Evolutionary conservation across 2,113 vertebrate species (phyloP).

Genomic region (Scytalopus superciliaris): DNA sequence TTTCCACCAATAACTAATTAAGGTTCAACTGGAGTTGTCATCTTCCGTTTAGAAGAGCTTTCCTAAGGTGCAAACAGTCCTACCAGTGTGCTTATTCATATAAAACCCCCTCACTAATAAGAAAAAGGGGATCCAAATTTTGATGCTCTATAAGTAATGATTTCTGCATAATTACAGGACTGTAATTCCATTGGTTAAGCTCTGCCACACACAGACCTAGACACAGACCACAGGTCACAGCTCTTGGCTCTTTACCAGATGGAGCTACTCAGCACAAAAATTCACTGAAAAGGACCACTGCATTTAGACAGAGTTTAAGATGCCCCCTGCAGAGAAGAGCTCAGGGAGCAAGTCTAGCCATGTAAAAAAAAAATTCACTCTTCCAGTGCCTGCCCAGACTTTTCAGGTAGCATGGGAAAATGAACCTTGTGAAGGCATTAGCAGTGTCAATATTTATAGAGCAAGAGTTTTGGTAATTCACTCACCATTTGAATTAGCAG

Average conservation of each 20-base stretch:
- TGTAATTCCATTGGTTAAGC: not conserved
- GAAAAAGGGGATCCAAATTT: not conserved
- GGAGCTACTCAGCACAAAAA: not conserved
- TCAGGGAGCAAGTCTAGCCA: not conserved
- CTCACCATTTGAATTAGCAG: not conserved
- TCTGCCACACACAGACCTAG: not conserved
- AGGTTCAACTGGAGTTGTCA: not conserved
- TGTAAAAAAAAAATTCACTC: not conserved
- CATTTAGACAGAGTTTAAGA: not conserved
- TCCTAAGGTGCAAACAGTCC: not conserved
- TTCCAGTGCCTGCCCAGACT: not conserved
- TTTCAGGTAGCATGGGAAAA: not conserved
- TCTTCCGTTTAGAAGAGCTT: not conserved
- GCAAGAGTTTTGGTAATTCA: not conserved
- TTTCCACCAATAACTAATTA: not conserved
- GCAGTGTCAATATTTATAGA: not conserved
- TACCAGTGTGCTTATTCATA: not conserved
- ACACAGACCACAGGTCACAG: not conserved
- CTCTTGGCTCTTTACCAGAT: not conserved
- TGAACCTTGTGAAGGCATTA: not conserved
- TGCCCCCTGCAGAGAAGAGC: not conserved
- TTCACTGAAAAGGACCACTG: not conserved
- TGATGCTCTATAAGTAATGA: not conserved
- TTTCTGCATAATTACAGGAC: not conserved
- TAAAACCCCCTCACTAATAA: not conserved